Percentiles rank a stretch among this genome's conserved stretches.
Evolutionary conservation across 2,888 invertebrate genomes (phyloP).

Genomic region (Phytoseiulus persimilis): DNA sequence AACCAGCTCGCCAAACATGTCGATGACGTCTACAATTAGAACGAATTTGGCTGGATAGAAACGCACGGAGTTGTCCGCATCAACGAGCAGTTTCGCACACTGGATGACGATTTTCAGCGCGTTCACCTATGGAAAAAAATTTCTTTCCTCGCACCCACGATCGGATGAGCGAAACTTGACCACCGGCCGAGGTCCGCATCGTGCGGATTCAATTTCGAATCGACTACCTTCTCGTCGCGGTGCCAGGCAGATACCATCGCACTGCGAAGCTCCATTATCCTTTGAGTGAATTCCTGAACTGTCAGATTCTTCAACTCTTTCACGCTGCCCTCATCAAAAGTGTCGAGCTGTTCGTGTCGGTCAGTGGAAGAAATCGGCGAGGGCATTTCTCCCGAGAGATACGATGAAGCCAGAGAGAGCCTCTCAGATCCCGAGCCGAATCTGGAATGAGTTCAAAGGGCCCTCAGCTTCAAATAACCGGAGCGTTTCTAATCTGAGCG

Average conservation of each 20-base stretch:
- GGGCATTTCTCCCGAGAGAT: slow-evolving; percentile 33
- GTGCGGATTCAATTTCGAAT: no score
- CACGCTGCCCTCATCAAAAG: slow-evolving; percentile 75
- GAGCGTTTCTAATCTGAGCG: not conserved
- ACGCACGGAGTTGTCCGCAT: slow-evolving; percentile 72
- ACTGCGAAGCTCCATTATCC: slow-evolving; percentile 81
- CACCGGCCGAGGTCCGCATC: not conserved
- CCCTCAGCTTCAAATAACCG: not conserved
- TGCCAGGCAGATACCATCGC: slow-evolving; percentile 87
- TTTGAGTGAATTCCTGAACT: slow-evolving; percentile 79
- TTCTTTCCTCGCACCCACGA: no score
- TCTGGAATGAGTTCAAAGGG: not conserved
- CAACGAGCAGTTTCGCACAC: slow-evolving; percentile 74
- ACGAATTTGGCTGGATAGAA: slow-evolving; percentile 99
- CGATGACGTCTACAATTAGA: slow-evolving; percentile 85
- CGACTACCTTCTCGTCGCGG: slow-evolving; percentile 65
- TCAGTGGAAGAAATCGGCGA: slow-evolving; percentile 40
- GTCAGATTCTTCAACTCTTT: slow-evolving; percentile 78
- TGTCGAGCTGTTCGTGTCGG: slow-evolving; percentile 83
- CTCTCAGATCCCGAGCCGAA: slow-evolving; percentile 28
- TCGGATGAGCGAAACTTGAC: not conserved
- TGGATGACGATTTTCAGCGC: slow-evolving; percentile 91
- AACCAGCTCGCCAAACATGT: slow-evolving; percentile 76
- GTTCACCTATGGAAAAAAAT: slow-evolving; percentile 57
- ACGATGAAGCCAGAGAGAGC: slow-evolving; percentile 29